Conservation (phyloP, 92 coral and sea anemone genomes). For the Muricea muricata region DNA sequence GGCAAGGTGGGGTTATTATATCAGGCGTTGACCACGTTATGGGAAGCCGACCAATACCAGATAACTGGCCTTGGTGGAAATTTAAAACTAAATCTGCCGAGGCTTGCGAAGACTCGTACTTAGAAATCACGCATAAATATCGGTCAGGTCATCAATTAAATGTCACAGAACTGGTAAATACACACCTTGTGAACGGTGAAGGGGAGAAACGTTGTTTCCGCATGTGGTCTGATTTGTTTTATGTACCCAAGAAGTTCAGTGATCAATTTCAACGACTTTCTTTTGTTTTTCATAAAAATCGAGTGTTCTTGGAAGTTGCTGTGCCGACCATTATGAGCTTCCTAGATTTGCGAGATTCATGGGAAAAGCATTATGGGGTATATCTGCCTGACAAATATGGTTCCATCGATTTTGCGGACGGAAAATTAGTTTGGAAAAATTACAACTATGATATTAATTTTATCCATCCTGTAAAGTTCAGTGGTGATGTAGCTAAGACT, state of each 20-base stretch:
- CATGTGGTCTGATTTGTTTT: slow-evolving; percentile 61
- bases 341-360: slow-evolving; percentile 35
- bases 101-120: slow-evolving; percentile 41
- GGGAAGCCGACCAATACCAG: slow-evolving; percentile 36
- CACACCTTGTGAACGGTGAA: slow-evolving; percentile 28
- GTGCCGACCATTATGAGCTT: slow-evolving; percentile 63
- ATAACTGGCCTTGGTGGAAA: slow-evolving; percentile 35
- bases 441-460: slow-evolving; percentile 35
- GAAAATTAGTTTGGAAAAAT: slow-evolving; percentile 44
- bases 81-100: slow-evolving; percentile 19
- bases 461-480: slow-evolving; percentile 49
- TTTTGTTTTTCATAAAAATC: slow-evolving; percentile 52
- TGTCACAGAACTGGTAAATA: slow-evolving; percentile 17
- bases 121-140: slow-evolving; percentile 22
- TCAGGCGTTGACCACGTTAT: not conserved
- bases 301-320: slow-evolving; percentile 67
- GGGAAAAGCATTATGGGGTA: slow-evolving; percentile 43
- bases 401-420: slow-evolving; percentile 25
- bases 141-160: not conserved
- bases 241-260: slow-evolving; percentile 57
- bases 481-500: not conserved
- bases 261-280: slow-evolving; percentile 47
- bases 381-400: slow-evolving; percentile 46
- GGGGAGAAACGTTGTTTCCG: slow-evolving; percentile 34
- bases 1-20: slow-evolving; percentile 36